These are phyloP conservation scores for Aplysina aerophoba DNA, from an alignment of 37 sponge, comb jelly and placozoan genomes.

Conservation along the genomic window DNA sequence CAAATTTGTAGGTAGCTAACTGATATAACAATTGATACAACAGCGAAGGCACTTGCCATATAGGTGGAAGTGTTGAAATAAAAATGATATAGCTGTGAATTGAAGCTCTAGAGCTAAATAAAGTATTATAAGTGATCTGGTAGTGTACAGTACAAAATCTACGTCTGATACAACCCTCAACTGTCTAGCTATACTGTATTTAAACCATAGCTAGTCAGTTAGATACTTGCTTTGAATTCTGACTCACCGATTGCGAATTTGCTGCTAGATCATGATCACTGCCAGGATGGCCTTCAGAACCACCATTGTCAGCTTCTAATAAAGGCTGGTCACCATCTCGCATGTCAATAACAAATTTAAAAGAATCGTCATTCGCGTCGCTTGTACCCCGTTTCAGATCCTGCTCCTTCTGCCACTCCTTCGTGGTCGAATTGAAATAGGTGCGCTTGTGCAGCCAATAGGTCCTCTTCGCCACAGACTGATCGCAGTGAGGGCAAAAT, in stretches of 20 bases:
- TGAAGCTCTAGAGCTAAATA: constrained; percentile 11
- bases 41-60: constrained; percentile 12
- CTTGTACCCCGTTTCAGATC: constrained; percentile 5
- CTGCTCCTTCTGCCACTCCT: neutral
- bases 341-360: neutral
- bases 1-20: no score
- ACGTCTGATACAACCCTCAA: constrained; percentile 7
- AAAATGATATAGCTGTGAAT: constrained; percentile 10
- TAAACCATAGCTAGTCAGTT: neutral
- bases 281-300: constrained; percentile 17
- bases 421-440: no score
- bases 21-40: constrained; percentile 10
- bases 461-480: no score
- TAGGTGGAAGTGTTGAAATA: constrained; percentile 11
- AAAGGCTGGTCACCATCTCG: neutral
- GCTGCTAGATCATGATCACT: constrained; percentile 6
- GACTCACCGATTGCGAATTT: constrained; percentile 9
- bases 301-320: neutral
- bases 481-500: no score
- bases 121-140: constrained; percentile 10
- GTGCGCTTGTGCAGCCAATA: no score
- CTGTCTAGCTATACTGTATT: constrained; percentile 11
- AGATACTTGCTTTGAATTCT: neutral
- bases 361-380: constrained; percentile 3
- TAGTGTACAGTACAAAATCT: constrained; percentile 10